Evolutionary conservation across 2,888 invertebrate species (phyloP).

Genomic region (Zygothrica quintamaculata): DNA sequence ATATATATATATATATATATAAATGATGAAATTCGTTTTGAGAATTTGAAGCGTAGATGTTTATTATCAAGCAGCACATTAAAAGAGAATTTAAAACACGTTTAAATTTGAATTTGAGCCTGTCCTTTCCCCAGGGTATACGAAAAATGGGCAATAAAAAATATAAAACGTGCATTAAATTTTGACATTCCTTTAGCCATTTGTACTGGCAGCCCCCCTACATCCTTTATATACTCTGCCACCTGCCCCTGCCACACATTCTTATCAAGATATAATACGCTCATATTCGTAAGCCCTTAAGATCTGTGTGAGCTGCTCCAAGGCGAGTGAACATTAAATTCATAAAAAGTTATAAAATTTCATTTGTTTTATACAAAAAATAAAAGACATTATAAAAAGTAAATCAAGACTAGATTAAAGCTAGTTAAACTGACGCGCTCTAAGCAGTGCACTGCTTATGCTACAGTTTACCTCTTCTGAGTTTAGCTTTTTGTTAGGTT

Average conservation of each 20-base stretch:
- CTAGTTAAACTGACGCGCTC: background rate
- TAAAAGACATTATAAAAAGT: no score
- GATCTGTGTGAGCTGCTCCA: no score
- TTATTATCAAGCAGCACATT: background rate
- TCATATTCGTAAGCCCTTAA: no score
- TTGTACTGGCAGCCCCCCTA: no score
- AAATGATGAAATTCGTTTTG: background rate
- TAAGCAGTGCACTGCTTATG: background rate
- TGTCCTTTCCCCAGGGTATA: background rate
- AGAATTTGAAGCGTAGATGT: slow-evolving; percentile 7
- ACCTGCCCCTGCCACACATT: no score
- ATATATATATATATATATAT: no score
- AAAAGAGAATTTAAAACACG: slow-evolving; percentile 11
- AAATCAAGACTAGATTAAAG: no score
- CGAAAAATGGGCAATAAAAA: slow-evolving; percentile 13
- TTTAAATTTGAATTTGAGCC: background rate
- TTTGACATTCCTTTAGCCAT: slow-evolving; percentile 13
- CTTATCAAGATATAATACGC: background rate
- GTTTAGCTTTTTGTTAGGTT: no score
- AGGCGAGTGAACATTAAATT: slow-evolving; percentile 7
- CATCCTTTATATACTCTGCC: no score
- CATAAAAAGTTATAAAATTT: slow-evolving; percentile 5
- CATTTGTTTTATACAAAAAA: no score
- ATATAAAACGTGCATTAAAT: slow-evolving; percentile 11
- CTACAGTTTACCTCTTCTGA: no score